Percentiles rank a stretch among this genome's conserved stretches.
These are phyloP conservation scores for Apaloderma vittatum DNA, from an alignment of 2,113 vertebrate genomes.

Conservation along the genomic window DNA sequence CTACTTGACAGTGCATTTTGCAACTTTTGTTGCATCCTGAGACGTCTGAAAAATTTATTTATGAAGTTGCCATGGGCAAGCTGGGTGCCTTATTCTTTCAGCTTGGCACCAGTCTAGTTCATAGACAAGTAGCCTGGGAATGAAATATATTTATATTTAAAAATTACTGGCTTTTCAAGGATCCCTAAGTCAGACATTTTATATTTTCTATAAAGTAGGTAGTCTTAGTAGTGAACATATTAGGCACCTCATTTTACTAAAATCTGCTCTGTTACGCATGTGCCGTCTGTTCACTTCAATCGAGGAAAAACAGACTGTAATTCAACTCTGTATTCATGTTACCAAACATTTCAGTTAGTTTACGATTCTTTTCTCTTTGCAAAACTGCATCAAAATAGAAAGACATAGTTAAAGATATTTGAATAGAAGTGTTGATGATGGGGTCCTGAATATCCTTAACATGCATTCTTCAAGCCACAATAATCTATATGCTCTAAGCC, in stretches of 20 bases:
- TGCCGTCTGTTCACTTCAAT: slow-evolving; percentile 36
- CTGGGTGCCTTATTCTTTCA: not conserved
- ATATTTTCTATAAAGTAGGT: not conserved
- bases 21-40: not conserved
- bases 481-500: not conserved
- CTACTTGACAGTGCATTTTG: not conserved
- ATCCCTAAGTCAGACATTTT: not conserved
- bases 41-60: not conserved
- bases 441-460: not conserved
- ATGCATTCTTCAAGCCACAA: not conserved
- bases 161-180: not conserved
- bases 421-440: not conserved
- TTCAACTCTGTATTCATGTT: slow-evolving; percentile 14
- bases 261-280: slow-evolving; percentile 28
- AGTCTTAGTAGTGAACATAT: not conserved
- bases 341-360: not conserved
- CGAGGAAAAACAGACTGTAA: slow-evolving; percentile 25
- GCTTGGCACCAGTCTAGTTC: not conserved
- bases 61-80: not conserved
- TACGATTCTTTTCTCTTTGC: not conserved
- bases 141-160: not conserved
- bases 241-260: slow-evolving; percentile 32
- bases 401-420: not conserved
- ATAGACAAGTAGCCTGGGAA: not conserved
- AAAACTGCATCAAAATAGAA: not conserved